Evolutionary conservation across 2,888 invertebrate genomes (phyloP), one percentile per base, ranked within the genome.

Genomic region (Steinernema carpocapsae): DNA sequence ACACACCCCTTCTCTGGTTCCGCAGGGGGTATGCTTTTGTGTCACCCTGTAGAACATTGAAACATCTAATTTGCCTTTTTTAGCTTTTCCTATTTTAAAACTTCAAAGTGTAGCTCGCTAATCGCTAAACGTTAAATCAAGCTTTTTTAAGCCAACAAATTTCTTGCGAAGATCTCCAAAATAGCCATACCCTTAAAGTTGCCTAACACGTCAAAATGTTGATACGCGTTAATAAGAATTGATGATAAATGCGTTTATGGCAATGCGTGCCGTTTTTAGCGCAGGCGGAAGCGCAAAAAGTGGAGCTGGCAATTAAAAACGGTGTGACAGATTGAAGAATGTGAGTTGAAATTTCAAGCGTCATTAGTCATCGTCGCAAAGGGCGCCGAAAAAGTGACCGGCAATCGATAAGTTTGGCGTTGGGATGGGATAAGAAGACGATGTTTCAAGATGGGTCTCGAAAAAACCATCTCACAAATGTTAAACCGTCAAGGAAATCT

Each of bases 281-380:
- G 37, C 37, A 37, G 37, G 37, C 37, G 37, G 37, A 37, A 37
- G 10, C 37, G 19, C n/a, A 48, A 48, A 48, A 64, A 64, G 32
- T 32, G 64, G 32, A 64, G 29, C 6, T 64, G 64, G 37, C 64
- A 64, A 64, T 64, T 64, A 64, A 29, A 64, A 64, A 64, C 64
- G 64, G 1, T n/a, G 3, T 32, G 64, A 64, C 64, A 64, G 32
- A 29, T 29, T 64, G 64, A 29, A 32, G 52, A 24, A 52, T 37
- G 37, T 32, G 64, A 64, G 22, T 29, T 19, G 6, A 29, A 26
- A 17, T 64, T 32, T 29, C 64, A 64, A n/a, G 10, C 29, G 64
- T 29, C 32, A 64, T 64, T 64, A 64, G 64, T 64, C 64, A 64
- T 26, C 29, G 64, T 64, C 64, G 29, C 29, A 17, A 19, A 32